Evolutionary conservation across 2,888 invertebrate species (phyloP), one percentile per base, ranked within the genome.

Genomic region (Dermolepida albohirtum): DNA sequence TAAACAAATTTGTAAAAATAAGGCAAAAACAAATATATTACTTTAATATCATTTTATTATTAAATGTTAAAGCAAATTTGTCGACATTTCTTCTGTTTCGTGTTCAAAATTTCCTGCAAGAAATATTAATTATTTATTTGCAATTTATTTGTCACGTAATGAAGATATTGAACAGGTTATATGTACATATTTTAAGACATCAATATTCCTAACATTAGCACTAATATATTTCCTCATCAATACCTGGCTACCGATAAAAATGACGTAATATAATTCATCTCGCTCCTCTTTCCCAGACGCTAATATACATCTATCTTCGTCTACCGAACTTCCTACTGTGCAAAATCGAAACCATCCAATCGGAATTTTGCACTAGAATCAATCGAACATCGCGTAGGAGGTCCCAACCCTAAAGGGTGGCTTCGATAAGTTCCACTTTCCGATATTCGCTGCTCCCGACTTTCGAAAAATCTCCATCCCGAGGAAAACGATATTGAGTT

Each of bases 291-390:
- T 5, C 1, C 44, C 44, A 5, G n/a, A 14, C 11, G 5, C 44
- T 1, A 12, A 14, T 12, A 12, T 44, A 12, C 11, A 5, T 44
- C 44, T 11, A 11, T 44, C 14, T 11, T 44, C 11, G 44, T 44
- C 44, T n/a, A 11, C 44, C 14, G 14, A 47, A 44, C 12, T 10
- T 12, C 59, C 27, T 44, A 44, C 59, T 47, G 43, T 43, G 44
- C 59, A 47, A 59, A 57, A 66, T 66, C 66, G 66, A 66, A 66
- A n/a, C 17, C 73, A 59, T 49, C 68, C 68, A 68, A 68, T 68
- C 68, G 57, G 50, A 65, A 68, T 68, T 68, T 65, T 59, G 64
- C 65, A 57, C 50, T 57, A 47, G 65, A 68, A 68, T 62, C 68
- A 65, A 68, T 68, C 68, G 64, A 39, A 14, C 52, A 59, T 14